These are phyloP conservation scores for Crotophaga sulcirostris DNA, from an alignment of 2,113 vertebrate species.

Conservation along the genomic window DNA sequence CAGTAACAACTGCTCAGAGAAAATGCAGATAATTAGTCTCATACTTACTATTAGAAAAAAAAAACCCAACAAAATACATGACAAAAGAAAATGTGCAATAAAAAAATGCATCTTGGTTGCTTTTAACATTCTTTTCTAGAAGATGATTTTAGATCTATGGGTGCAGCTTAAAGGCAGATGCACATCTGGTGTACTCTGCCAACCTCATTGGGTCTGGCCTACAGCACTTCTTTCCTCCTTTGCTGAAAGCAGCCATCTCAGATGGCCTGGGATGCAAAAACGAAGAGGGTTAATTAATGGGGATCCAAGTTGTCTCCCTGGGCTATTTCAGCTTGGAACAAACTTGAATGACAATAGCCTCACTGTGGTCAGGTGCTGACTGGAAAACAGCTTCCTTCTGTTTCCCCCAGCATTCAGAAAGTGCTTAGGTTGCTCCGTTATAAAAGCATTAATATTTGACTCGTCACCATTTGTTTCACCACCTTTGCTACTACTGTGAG, in stretches of 20 bases:
- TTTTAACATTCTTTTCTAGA: slow-evolving; percentile 22
- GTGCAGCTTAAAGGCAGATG: background rate
- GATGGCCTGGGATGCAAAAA: background rate
- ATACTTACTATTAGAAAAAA: slow-evolving; percentile 3
- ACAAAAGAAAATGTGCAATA: background rate
- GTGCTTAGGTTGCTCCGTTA: background rate
- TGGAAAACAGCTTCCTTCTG: background rate
- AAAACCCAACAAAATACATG: background rate
- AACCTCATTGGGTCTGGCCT: background rate
- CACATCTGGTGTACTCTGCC: slow-evolving; percentile 2
- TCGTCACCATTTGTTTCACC: background rate
- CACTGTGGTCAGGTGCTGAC: background rate
- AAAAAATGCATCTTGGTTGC: background rate
- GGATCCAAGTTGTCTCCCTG: background rate
- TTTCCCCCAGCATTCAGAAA: background rate
- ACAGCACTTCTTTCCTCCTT: background rate
- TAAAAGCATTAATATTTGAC: background rate
- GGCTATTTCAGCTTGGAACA: background rate
- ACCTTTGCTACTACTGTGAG: background rate
- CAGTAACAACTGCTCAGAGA: slow-evolving; percentile 9
- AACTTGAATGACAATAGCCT: background rate
- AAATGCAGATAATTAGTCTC: slow-evolving; percentile 48
- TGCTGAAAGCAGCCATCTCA: background rate
- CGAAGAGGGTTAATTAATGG: background rate
- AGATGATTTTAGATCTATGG: slow-evolving; percentile 16